Conservation (phyloP, 2,888 invertebrate species). For the Pediacus dermestoides region DNA sequence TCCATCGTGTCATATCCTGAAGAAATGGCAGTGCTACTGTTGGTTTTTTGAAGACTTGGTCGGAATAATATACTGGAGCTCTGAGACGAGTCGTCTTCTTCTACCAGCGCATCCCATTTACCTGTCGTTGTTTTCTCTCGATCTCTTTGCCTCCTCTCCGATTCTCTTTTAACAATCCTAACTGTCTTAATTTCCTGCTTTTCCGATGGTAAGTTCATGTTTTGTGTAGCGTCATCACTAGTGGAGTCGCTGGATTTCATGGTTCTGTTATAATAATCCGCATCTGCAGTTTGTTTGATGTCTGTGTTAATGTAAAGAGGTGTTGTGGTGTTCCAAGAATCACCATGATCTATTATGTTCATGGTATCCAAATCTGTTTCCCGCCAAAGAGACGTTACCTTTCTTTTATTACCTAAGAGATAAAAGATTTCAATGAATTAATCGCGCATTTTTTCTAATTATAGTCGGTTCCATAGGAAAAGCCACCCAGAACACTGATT, state of each 20-base stretch:
- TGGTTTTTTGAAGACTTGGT: constrained; percentile 37
- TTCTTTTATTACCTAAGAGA: constrained; percentile 51
- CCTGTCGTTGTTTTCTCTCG: constrained; percentile 58
- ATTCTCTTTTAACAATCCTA: constrained; percentile 87
- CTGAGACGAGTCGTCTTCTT: constrained; percentile 46
- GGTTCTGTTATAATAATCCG: constrained; percentile 57
- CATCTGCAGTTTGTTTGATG: constrained; percentile 35
- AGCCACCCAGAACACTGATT: too few relatives aligned
- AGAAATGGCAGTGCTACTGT: constrained; percentile 23
- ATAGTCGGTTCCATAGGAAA: too few relatives aligned
- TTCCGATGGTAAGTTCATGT: constrained; percentile 56
- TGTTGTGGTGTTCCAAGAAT: constrained; percentile 50
- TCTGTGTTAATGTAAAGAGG: constrained; percentile 71
- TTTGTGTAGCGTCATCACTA: constrained; percentile 38
- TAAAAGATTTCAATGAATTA: constrained; percentile 2
- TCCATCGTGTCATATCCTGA: too few relatives aligned
- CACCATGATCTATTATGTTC: constrained; percentile 68
- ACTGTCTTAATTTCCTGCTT: constrained; percentile 91
- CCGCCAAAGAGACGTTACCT: constrained; percentile 71
- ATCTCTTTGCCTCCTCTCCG: constrained; percentile 79
- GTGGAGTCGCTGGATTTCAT: constrained; percentile 51
- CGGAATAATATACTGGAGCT: constrained; percentile 39
- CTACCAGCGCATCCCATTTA: constrained; percentile 47
- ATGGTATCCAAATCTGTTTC: constrained; percentile 89
- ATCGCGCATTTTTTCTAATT: not conserved